Evolutionary conservation across 2,888 invertebrate species (phyloP).

Genomic region (Silvanus unidentatus): DNA sequence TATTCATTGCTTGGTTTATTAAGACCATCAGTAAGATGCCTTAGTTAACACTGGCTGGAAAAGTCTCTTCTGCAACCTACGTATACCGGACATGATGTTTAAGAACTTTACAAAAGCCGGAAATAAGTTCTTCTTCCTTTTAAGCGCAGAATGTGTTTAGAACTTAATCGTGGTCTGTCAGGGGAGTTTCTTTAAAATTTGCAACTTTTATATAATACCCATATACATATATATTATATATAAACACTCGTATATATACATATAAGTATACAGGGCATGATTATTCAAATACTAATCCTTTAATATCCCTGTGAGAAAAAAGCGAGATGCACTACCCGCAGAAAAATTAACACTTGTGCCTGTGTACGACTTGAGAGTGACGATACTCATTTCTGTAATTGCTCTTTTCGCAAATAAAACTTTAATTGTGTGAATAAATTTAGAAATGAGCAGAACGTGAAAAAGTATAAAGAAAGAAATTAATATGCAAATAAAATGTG

Average conservation of each 20-base stretch:
- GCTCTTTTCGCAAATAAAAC: too few relatives aligned
- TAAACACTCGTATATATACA: too few relatives aligned
- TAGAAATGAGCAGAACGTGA: too few relatives aligned
- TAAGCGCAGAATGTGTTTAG: slow-evolving; percentile 21
- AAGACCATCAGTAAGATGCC: slow-evolving; percentile 22
- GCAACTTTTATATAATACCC: slow-evolving; percentile 20
- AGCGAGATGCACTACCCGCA: too few relatives aligned
- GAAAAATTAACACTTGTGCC: too few relatives aligned
- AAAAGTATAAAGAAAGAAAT: slow-evolving; percentile 25
- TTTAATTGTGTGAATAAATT: too few relatives aligned
- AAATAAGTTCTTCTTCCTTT: slow-evolving; percentile 27
- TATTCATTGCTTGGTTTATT: slow-evolving; percentile 23
- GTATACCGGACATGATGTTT: slow-evolving; percentile 25
- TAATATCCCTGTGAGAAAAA: too few relatives aligned
- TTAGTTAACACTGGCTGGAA: slow-evolving; percentile 19
- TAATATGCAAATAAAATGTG: slow-evolving; percentile 41
- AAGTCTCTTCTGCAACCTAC: too few relatives aligned
- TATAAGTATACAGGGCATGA: slow-evolving; percentile 5
- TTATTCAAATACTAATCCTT: slow-evolving; percentile 12
- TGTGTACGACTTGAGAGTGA: too few relatives aligned
- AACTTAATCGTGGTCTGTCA: slow-evolving; percentile 19
- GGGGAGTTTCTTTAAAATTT: slow-evolving; percentile 19
- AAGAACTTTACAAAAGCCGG: slow-evolving; percentile 27
- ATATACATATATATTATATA: too few relatives aligned
- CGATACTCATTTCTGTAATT: too few relatives aligned